phyloP scores from a whole-genome alignment of 2,797 vertebrate species.

The Stomatorhinus walkeri region DNA sequence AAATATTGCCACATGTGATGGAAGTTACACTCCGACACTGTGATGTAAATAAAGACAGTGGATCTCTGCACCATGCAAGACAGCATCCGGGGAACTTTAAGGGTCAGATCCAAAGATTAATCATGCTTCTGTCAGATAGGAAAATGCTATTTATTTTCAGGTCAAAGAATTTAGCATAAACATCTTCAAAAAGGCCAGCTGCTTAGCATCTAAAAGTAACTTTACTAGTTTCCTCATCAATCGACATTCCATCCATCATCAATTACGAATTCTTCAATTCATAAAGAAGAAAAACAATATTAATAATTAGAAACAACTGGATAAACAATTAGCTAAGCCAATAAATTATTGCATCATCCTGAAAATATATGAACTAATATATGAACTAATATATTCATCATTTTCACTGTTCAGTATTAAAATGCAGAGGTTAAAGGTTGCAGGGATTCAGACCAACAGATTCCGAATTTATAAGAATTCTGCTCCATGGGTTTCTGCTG shows the following conservation, averaged over 20 bases:
- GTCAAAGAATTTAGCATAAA: neutral
- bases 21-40: neutral
- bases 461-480: conserved; percentile 26
- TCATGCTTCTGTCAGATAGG: neutral
- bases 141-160: neutral
- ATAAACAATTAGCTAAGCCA: neutral
- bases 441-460: neutral
- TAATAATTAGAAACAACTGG: neutral
- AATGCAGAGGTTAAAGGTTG: neutral
- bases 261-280: neutral
- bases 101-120: conserved; percentile 13
- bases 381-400: neutral
- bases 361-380: neutral
- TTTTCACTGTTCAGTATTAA: neutral
- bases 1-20: neutral
- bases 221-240: neutral
- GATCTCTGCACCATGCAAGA: neutral
- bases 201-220: neutral
- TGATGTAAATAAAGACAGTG: neutral
- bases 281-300: neutral
- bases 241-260: neutral
- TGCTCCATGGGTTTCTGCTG: conserved; percentile 29
- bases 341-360: neutral
- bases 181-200: neutral
- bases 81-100: neutral